Base-by-base conservation (phyloP, 2,888 invertebrate species). In the Aspidiotus rigidus region DNA sequence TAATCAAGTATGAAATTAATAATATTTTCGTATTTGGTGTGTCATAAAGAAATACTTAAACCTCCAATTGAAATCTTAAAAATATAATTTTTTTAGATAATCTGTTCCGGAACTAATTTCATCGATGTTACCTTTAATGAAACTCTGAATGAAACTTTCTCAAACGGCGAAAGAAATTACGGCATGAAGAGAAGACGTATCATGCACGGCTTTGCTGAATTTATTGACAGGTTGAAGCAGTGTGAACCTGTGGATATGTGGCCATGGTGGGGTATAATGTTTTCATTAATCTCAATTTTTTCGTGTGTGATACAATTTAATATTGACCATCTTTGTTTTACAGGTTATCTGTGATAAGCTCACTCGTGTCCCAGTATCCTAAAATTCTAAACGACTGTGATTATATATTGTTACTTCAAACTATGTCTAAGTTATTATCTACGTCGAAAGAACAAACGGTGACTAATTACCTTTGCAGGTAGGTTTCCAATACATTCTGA, bases 321-420 rank as follows among this genome's bases (percentile, higher is more conserved):
- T 16, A 16, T n/a, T 56, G 2, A 56, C 10, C 16, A 17, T 56
- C 7, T 16, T 16, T n/a, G 49, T 70, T 71, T 70, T 5, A 0
- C 59, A 74, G 74, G 72, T 69, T 74, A 40, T 54, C 55, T 57
- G 70, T 73, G 56, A 56, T 74, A 42, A 66, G 70, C 49, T 59
- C 69, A 10, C 39, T 73, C 16, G 54, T 72, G 6, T 57, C 44
- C 16, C 72, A 61, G 28, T 69, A 71, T 57, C 72, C 73, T 56
- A 67, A 70, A 57, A 16, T 71, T 15, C 39, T 73, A 8, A 62
- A 56, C 41, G 72, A 72, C 3, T 72, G 75, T 13, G 78, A 81
- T 72, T 79, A 78, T 59, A 55, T 75, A 6, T 70, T 73, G 13
- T 75, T 82, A 49, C 72, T 83, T 11, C 76, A 79, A 74, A 75